These are phyloP conservation scores for Entomobrya proxima DNA, from an alignment of 2,888 invertebrate species.

Conservation along the genomic window DNA sequence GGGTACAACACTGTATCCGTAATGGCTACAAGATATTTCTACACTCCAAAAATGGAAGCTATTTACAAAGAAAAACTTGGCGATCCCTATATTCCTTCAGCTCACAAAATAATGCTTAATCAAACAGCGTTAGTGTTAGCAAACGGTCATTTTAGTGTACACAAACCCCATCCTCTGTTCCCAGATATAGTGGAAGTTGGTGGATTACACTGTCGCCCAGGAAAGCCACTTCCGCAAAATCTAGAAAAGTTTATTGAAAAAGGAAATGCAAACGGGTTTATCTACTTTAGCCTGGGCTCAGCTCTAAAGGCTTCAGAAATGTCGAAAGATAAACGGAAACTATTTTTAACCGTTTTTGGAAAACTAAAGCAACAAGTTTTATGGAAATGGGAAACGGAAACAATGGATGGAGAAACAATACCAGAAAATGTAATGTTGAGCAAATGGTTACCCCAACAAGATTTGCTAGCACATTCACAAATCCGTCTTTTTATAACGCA, in stretches of 20 bases:
- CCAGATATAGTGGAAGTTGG: conserved; percentile 76
- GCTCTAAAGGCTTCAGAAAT: conserved; percentile 76
- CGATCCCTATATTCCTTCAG: conserved; percentile 42
- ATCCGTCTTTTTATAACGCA: conserved; percentile 82
- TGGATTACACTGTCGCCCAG: conserved; percentile 76
- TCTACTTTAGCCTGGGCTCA: conserved; percentile 67
- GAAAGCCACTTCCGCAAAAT: conserved; percentile 73
- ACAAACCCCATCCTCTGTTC: conserved; percentile 73
- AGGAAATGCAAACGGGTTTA: conserved; percentile 66
- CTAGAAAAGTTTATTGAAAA: conserved; percentile 63
- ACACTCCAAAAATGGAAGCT: conserved; percentile 74
- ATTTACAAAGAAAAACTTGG: conserved; percentile 58
- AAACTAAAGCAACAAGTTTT: conserved; percentile 87
- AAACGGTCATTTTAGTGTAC: conserved; percentile 76
- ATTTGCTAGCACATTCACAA: conserved; percentile 79
- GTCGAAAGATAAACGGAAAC: conserved; percentile 79
- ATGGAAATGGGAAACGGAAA: conserved; percentile 88
- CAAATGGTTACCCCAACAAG: conserved; percentile 86
- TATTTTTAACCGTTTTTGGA: conserved; percentile 83
- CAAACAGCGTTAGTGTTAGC: conserved; percentile 72
- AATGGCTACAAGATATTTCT: conserved; percentile 76
- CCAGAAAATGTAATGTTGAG: conserved; percentile 81
- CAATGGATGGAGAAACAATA: conserved; percentile 80
- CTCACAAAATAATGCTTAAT: conserved; percentile 53
- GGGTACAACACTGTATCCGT: conserved; percentile 77